Conservation (phyloP, 1,140 invertebrate species). For the Danaus plexippus region DNA sequence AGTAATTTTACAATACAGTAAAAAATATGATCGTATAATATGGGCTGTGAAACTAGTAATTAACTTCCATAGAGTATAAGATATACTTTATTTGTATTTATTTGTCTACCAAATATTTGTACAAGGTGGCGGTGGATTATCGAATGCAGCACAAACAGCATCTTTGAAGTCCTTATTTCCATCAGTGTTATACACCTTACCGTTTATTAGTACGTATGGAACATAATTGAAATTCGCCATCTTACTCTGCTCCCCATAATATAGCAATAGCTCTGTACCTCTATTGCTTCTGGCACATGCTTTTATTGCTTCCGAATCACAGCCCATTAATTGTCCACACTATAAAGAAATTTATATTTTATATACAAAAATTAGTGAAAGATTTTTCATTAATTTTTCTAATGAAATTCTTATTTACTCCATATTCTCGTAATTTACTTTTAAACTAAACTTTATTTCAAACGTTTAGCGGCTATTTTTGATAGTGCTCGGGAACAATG, state of each 20-base stretch:
- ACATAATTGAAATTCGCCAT: conserved; percentile 33
- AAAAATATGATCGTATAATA: too few species aligned
- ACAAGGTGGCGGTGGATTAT: conserved; percentile 11
- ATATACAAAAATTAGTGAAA: too few species aligned
- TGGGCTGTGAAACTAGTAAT: too few species aligned
- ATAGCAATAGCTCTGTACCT: conserved; percentile 36
- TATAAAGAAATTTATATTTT: conserved; percentile 27
- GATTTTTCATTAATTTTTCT: too few species aligned
- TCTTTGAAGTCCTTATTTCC: conserved; percentile 24
- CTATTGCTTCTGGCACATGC: conserved; percentile 37
- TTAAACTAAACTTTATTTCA: too few species aligned
- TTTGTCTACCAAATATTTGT: not conserved
- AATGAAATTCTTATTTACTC: too few species aligned
- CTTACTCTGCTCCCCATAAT: conserved; percentile 43
- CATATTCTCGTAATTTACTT: too few species aligned
- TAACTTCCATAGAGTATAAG: too few species aligned
- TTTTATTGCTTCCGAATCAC: conserved; percentile 38
- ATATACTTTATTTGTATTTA: too few species aligned
- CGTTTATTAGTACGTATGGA: conserved; percentile 45
- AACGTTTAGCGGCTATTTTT: too few species aligned
- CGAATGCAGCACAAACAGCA: conserved; percentile 32
- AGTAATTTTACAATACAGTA: too few species aligned
- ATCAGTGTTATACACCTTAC: conserved; percentile 13
- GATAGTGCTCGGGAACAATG: too few species aligned
- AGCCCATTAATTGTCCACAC: conserved; percentile 34